Conservation (phyloP, 23 tunicate species). For the Trididemnum nubilum region DNA sequence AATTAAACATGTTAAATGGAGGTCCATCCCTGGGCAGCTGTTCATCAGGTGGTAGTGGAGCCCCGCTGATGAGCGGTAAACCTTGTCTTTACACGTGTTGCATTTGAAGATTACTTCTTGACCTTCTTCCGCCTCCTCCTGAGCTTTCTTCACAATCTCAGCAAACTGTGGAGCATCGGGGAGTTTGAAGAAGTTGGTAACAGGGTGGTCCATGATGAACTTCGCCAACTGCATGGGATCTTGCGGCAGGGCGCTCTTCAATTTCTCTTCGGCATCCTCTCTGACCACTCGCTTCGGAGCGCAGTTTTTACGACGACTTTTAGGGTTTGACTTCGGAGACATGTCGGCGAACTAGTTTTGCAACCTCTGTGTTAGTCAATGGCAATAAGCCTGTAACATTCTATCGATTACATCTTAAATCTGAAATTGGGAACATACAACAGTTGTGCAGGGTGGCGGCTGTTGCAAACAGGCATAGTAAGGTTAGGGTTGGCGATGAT, state of each 20-base stretch:
- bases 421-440: too few relatives aligned
- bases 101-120: constrained; percentile 26
- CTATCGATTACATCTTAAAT: too few relatives aligned
- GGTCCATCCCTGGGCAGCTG: constrained; percentile 27
- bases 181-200: constrained; percentile 10
- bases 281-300: constrained; percentile 33
- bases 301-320: constrained; percentile 34
- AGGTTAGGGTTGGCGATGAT: too few relatives aligned
- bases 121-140: background rate
- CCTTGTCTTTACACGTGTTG: constrained; percentile 27
- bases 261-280: constrained; percentile 6
- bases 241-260: background rate
- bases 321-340: constrained; percentile 2
- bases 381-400: too few relatives aligned
- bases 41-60: constrained; percentile 37
- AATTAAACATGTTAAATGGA: constrained; percentile 4
- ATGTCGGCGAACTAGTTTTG: too few relatives aligned
- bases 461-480: too few relatives aligned
- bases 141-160: constrained; percentile 10
- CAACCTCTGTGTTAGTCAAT: too few relatives aligned
- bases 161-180: constrained; percentile 16
- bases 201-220: background rate
- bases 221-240: constrained; percentile 27
- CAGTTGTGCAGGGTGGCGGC: too few relatives aligned
- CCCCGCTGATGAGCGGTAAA: constrained; percentile 33